Evolutionary conservation across 2,797 vertebrate genomes (phyloP), one percentile per base, ranked within the genome.

Genomic region (Lepidocolaptes lacrymiger): DNA sequence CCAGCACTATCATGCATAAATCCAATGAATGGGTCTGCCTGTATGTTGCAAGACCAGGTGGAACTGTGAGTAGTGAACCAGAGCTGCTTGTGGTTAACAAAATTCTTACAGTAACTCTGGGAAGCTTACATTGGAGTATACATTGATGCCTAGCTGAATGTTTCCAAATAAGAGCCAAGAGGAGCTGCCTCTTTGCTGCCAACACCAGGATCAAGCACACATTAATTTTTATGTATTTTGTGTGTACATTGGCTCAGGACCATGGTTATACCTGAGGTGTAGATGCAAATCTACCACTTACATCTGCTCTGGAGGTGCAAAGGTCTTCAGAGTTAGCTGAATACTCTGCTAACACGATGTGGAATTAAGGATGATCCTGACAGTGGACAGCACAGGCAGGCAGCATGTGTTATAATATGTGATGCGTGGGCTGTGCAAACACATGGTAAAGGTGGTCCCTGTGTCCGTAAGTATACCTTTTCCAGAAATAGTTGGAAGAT

Each of bases 51-150:
- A 89, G 79, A 85, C 44, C 44, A 84, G 46, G 19, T 1, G 0
- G 32, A 94, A 32, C 36, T 73, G 32, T 41, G 72, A 84, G 78
- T 21, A 84, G 37, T 78, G 85, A 92, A 78, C 39, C n/a, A 88
- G 77, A 79, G 66, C 79, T 56, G 59, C 44, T 56, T 96, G 95
- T 78, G 95, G 95, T 96, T 96, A 96, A 88, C 89, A 93, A 69
- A 81, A 97, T 96, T 95, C 88, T 86, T 95, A 32, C 41, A 74
- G 83, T 78, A 95, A 93, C 89, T 89, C 76, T 39, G 89, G 76
- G 91, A 94, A 94, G 94, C 91, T 97, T 96, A 97, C 44, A 59
- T 89, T 96, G 92, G 91, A 97, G 44, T 89, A 82, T 24, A 71
- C 7, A n/a, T n/a, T 84, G 89, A 89, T 88, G 80, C 37, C 71